These are phyloP conservation scores for Melanocharis versteri DNA, from an alignment of 2,113 vertebrate genomes.

Conservation along the genomic window DNA sequence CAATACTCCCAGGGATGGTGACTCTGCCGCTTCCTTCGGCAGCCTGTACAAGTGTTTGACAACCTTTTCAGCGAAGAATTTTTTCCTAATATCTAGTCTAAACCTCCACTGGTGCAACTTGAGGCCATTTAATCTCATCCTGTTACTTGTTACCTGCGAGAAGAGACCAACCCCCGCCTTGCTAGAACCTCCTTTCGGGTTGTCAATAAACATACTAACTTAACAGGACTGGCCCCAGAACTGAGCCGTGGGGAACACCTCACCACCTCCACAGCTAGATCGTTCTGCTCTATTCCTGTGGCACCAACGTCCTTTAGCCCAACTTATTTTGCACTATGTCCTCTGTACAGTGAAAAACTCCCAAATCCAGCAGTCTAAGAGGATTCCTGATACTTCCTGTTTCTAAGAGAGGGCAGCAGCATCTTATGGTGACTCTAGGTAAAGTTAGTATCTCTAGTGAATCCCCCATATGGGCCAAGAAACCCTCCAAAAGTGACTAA, in stretches of 20 bases:
- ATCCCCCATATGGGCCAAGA: rapidly evolving
- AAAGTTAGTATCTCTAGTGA: not conserved
- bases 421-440: not conserved
- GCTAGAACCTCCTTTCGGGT: not conserved
- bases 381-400: not conserved
- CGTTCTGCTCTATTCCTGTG: not conserved
- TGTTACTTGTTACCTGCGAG: too few relatives aligned
- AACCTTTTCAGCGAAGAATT: too few relatives aligned
- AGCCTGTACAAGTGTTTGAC: not conserved
- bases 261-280: not conserved
- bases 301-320: not conserved
- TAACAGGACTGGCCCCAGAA: not conserved
- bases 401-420: not conserved
- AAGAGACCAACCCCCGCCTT: not conserved
- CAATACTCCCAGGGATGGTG: not conserved
- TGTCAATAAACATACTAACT: not conserved
- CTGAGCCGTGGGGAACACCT: not conserved
- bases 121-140: not conserved
- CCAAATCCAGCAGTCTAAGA: not conserved
- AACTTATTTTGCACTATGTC: not conserved
- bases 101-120: not conserved
- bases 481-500: not conserved
- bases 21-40: too few relatives aligned
- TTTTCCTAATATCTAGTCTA: not conserved
- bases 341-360: not conserved